These are phyloP conservation scores for Trididemnum clinides DNA, from an alignment of 23 tunicate genomes.

Conservation along the genomic window DNA sequence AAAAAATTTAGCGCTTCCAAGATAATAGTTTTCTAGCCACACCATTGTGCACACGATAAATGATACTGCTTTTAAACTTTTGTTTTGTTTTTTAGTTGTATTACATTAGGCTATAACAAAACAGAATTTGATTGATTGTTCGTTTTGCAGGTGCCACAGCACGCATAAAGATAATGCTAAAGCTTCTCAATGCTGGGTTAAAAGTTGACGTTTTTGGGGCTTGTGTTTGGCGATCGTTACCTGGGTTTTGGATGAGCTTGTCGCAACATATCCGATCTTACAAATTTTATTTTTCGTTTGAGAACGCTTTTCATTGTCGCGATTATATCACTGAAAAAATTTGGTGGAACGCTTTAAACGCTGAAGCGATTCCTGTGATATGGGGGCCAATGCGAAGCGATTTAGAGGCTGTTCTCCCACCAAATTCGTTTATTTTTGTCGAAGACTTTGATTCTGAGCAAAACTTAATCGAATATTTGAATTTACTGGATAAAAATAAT, in stretches of 20 bases:
- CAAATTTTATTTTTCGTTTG: slow-evolving; percentile 77
- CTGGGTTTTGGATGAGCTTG: slow-evolving; percentile 23
- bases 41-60: no score
- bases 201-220: slow-evolving; percentile 32
- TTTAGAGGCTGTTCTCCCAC: slow-evolving; percentile 32
- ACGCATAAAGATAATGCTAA: background rate
- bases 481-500: slow-evolving; percentile 30
- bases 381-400: slow-evolving; percentile 57
- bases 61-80: no score
- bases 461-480: slow-evolving; percentile 17
- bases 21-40: no score
- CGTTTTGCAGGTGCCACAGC: background rate
- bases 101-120: no score
- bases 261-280: background rate
- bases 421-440: slow-evolving; percentile 41
- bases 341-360: slow-evolving; percentile 35
- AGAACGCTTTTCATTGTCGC: slow-evolving; percentile 59
- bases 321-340: slow-evolving; percentile 51
- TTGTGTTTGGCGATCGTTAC: background rate
- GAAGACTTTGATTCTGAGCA: slow-evolving; percentile 46
- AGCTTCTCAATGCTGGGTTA: slow-evolving; percentile 1
- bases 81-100: no score
- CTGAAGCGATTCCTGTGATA: slow-evolving; percentile 62
- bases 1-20: no score
- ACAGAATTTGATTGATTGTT: no score